These are phyloP conservation scores for Nyctibius grandis DNA, from an alignment of 2,797 vertebrate genomes.

Conservation along the genomic window DNA sequence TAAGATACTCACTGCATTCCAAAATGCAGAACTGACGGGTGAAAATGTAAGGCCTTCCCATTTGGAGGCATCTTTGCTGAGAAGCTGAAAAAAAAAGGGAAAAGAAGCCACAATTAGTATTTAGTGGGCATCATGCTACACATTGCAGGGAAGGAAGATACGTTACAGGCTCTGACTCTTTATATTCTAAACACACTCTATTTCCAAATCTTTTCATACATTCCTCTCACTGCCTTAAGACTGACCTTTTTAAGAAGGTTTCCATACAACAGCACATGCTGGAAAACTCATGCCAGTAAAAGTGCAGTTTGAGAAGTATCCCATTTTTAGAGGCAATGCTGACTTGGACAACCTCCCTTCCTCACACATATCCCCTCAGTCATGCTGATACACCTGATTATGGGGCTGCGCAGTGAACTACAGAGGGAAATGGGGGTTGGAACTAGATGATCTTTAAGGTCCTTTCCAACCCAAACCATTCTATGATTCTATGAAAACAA, in stretches of 20 bases:
- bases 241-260: not conserved
- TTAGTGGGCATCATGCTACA: not conserved
- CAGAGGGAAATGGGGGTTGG: too few relatives aligned
- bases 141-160: not conserved
- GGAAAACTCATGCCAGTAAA: not conserved
- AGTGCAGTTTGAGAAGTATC: not conserved
- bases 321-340: not conserved
- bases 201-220: not conserved
- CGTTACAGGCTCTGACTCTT: not conserved
- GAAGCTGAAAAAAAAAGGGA: slow-evolving; percentile 78
- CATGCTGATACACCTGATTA: not conserved
- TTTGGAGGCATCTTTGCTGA: slow-evolving; percentile 80
- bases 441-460: too few relatives aligned
- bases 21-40: slow-evolving; percentile 91
- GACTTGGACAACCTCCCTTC: not conserved
- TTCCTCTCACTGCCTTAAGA: not conserved
- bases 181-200: not conserved
- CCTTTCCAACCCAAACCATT: too few relatives aligned
- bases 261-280: not conserved
- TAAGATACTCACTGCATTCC: slow-evolving; percentile 88
- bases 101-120: not conserved
- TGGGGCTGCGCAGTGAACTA: not conserved
- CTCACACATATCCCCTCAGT: not conserved
- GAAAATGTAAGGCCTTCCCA: slow-evolving; percentile 88
- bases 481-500: too few relatives aligned